Evolutionary conservation across 30 jellyfish, hydroid and myxozoan genomes (phyloP), one percentile per base, ranked within the genome.

Genomic region (Aurelia sp.): DNA sequence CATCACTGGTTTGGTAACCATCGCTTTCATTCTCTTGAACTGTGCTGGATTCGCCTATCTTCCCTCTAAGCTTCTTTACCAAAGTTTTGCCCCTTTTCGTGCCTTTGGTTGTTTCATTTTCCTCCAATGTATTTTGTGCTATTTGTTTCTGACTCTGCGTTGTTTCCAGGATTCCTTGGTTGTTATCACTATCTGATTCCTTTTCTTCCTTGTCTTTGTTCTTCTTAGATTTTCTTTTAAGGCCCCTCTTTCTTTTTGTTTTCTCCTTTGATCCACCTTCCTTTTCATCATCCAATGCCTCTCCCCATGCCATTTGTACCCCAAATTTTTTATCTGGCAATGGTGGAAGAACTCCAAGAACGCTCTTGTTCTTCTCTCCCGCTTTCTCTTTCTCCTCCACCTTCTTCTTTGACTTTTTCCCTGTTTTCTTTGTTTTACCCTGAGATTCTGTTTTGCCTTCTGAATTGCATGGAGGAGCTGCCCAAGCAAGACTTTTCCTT

Each of bases 251-350:
- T 35, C 10, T 30, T 21, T 27, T 69, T 35, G 18, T 15, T 38
- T 27, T 69, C 40, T 38, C 20, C 9, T 16, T 38, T 16, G 12
- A 38, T 38, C 35, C 13, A 4, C 13, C 52, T 24, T 64, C 41
- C 21, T n/a, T 30, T 21, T 64, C 19, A 64, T 64, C 75, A 13
- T 5, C 75, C 19, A 44, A 10, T 8, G 3, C 40, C 8, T 64
- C 75, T 13, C 51, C 74, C 86, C 86, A 75, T 50, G 86, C 86
- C 10, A 40, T 22, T 62, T 77, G 88, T 24, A 62, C 33, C n/a
- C 78, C 88, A 60, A 24, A 15, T 18, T 63, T 59, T 57, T 63
- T 40, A 24, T n/a, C 30, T 52, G 88, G 88, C 21, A 77, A 13
- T 38, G 78, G 78, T 18, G 88, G 88, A 8, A 62, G 51, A 8